Base-by-base conservation (phyloP, 2,888 invertebrate species). In the Hofmannophila pseudospretella region DNA sequence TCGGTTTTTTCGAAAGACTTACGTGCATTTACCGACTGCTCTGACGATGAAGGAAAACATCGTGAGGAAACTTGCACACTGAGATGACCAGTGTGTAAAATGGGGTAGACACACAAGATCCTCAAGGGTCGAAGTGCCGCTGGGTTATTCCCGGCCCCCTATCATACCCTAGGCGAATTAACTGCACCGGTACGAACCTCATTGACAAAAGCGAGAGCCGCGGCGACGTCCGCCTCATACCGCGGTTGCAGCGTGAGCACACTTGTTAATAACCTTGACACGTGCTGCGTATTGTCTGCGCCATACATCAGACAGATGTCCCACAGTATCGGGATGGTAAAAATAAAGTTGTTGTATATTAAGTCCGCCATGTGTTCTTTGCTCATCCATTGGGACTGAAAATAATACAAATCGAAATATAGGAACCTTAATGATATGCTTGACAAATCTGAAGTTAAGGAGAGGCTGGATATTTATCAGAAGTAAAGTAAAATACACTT, bases 261-360 rank as follows among this genome's bases (percentile, higher is more conserved):
- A 16, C 89, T 90, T 0, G 86, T 78, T 20, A 96, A 62, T 49
- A 96, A 88, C 51, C 90, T 89, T 0, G 85, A 67, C 8, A 96
- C 78, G 27, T 93, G 80, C 1, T 66, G 58, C 0, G 75, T 57
- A 59, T 95, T 95, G 32, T 89, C 90, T 31, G 88, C 85, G 0
- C 93, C 94, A 51, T 94, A 95, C 5, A 94, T 81, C 26, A 92
- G 87, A 58, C 94, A 92, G 7, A 96, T 67, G 65, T 96, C 96
- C 78, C 94, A 90, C 34, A 96, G 72, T 59, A 94, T 92, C 0
- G 96, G 94, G 45, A 96, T 88, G n/a, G 96, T 94, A 54, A 95
- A 91, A 45, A 96, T 80, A 69, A 91, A 95, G 51, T 94, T 92
- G 42, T 93, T 88, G 68, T 95, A 95, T 32, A 96, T 64, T n/a